A percentile compares a stretch with the other conserved stretches of the same genome.
Conservation (phyloP, 2,797 vertebrate species). For the Allobates femoralis region DNA sequence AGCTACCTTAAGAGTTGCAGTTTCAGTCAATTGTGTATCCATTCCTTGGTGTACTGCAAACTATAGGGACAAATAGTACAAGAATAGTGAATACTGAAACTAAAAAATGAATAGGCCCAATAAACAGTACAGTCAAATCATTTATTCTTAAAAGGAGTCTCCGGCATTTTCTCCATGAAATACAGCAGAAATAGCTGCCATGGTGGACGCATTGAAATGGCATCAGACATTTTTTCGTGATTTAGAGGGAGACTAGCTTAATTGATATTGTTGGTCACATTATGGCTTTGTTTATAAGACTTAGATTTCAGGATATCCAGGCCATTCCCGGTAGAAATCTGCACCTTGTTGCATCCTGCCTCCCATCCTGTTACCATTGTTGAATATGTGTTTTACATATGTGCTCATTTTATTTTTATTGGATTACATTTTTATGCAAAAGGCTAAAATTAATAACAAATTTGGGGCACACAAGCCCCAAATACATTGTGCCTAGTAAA, state of each 20-base stretch:
- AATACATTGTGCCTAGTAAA: not conserved
- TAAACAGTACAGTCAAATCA: not conserved
- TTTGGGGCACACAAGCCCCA: not conserved
- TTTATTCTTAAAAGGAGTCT: not conserved
- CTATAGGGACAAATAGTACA: too few species aligned
- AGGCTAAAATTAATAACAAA: not conserved
- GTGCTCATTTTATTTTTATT: not conserved
- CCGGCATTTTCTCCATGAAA: not conserved
- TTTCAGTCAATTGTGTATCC: too few species aligned
- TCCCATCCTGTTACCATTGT: constrained; percentile 73
- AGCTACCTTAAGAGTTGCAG: too few species aligned
- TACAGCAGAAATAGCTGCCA: not conserved
- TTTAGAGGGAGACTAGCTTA: not conserved
- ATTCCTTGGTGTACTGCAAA: too few species aligned
- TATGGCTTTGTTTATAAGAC: constrained; percentile 48
- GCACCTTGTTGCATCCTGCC: constrained; percentile 72
- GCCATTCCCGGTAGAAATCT: constrained; percentile 68
- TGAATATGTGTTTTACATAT: not conserved
- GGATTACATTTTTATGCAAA: not conserved
- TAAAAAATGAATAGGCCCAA: too few species aligned
- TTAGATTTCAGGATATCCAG: constrained; percentile 75
- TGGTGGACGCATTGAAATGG: not conserved
- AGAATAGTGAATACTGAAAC: too few species aligned
- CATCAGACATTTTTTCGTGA: not conserved
- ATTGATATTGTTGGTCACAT: constrained; percentile 12